Conservation (phyloP, 2,797 vertebrate genomes). For the Sebastes alutus region DNA sequence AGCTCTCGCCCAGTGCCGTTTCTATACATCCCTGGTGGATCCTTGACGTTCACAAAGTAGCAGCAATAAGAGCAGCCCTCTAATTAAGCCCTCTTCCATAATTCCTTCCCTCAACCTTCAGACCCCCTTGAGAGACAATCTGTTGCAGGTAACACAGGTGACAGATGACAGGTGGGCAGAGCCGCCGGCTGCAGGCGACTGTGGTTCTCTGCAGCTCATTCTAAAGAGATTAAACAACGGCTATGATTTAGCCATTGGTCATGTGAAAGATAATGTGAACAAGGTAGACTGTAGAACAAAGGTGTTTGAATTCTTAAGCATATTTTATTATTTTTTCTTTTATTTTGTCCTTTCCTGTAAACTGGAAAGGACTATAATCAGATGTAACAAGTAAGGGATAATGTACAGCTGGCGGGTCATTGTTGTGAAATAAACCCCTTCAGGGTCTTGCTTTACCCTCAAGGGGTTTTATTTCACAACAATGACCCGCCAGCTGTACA, state of each 20-base stretch:
- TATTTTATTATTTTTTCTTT: background rate
- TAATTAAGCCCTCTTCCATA: slow-evolving; percentile 32
- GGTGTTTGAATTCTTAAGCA: too few relatives aligned
- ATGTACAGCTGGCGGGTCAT: too few relatives aligned
- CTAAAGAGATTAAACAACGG: slow-evolving; percentile 18
- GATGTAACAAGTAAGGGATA: background rate
- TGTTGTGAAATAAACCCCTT: too few relatives aligned
- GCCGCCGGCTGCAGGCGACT: slow-evolving; percentile 6
- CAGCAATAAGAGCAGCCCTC: background rate
- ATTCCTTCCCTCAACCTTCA: slow-evolving; percentile 7
- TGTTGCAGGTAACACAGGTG: slow-evolving; percentile 50
- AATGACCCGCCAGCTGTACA: too few relatives aligned
- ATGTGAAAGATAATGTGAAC: slow-evolving; percentile 11
- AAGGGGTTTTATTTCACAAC: too few relatives aligned
- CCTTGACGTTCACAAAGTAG: background rate
- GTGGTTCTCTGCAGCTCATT: slow-evolving; percentile 19
- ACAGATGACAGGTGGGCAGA: slow-evolving; percentile 55
- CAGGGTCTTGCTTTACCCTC: too few relatives aligned
- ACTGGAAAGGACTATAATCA: background rate
- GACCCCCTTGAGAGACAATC: slow-evolving; percentile 35
- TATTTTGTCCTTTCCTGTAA: background rate
- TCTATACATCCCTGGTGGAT: background rate
- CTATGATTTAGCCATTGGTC: slow-evolving; percentile 9
- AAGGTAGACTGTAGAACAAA: background rate
- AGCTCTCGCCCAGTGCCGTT: background rate